phyloP scores from a whole-genome alignment of 1,140 invertebrate genomes.

The Phthorimaea operculella region DNA sequence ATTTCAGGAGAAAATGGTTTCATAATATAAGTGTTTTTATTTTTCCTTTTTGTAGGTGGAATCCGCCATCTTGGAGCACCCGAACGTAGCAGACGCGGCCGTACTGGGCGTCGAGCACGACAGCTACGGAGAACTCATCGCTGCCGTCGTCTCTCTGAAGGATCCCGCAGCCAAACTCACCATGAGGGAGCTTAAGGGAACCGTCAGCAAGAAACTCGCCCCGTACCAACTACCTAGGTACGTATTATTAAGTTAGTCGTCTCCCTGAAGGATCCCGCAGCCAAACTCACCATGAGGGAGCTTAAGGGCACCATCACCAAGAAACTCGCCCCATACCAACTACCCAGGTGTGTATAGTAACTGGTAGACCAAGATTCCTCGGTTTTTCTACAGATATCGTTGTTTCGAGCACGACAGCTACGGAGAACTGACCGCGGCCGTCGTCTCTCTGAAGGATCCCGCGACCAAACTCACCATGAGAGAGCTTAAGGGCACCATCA shows the following conservation, averaged over 20 bases:
- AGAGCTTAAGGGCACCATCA: constrained; percentile 38
- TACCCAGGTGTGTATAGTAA: too few relatives aligned
- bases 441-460: constrained; percentile 64
- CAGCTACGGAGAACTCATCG: constrained; percentile 83
- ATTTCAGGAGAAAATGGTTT: too few relatives aligned
- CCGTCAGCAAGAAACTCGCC: constrained; percentile 37
- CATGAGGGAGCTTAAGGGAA: constrained; percentile 38
- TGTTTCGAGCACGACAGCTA: constrained; percentile 81
- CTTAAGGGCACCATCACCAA: constrained; percentile 38
- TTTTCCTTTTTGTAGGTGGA: constrained; percentile 79
- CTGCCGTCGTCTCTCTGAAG: constrained; percentile 71
- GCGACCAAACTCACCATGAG: constrained; percentile 22
- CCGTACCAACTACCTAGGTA: constrained; percentile 57
- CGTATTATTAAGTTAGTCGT: too few relatives aligned
- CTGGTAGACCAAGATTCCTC: too few relatives aligned
- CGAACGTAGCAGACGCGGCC: constrained; percentile 79
- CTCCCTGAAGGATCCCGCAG: constrained; percentile 26
- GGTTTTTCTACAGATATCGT: too few relatives aligned
- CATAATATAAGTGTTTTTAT: too few relatives aligned
- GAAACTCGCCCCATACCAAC: too few relatives aligned
- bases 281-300: constrained; percentile 31
- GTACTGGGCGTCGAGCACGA: constrained; percentile 83
- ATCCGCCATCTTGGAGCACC: constrained; percentile 80
- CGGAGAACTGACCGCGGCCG: constrained; percentile 82
- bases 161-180: constrained; percentile 25